Evolutionary conservation across 2,113 vertebrate species (phyloP).

Genomic region (Perccottus glenii): DNA sequence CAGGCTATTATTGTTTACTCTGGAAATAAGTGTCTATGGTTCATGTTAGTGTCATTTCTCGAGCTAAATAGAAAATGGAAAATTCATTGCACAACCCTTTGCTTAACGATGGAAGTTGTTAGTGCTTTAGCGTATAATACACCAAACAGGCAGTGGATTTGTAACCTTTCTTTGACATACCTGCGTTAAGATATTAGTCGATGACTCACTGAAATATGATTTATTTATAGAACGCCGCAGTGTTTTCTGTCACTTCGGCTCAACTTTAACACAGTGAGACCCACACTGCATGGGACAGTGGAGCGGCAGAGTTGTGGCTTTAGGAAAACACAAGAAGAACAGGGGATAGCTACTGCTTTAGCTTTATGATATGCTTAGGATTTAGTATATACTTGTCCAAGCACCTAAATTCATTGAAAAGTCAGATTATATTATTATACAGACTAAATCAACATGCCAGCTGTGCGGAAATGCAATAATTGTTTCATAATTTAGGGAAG

Average conservation of each 20-base stretch:
- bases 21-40: too few relatives aligned
- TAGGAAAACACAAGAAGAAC: not conserved
- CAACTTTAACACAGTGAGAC: constrained; percentile 32
- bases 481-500: too few relatives aligned
- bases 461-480: too few relatives aligned
- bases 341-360: constrained; percentile 1
- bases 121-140: not conserved
- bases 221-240: constrained; percentile 61
- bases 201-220: constrained; percentile 58
- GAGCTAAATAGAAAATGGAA: too few relatives aligned
- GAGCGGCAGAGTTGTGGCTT: constrained; percentile 1
- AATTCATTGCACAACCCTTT: too few relatives aligned
- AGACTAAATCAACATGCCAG: too few relatives aligned
- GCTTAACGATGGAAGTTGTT: not conserved
- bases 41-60: too few relatives aligned
- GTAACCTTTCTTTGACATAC: constrained; percentile 18
- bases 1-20: too few relatives aligned
- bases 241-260: constrained; percentile 53
- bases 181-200: constrained; percentile 8
- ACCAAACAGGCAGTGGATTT: not conserved
- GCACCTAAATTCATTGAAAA: too few relatives aligned
- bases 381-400: too few relatives aligned
- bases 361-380: not conserved
- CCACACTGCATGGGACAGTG: constrained; percentile 20
- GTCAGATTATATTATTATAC: too few relatives aligned